These are phyloP conservation scores for Apamea anceps DNA, from an alignment of 2,888 invertebrate genomes.

Conservation along the genomic window DNA sequence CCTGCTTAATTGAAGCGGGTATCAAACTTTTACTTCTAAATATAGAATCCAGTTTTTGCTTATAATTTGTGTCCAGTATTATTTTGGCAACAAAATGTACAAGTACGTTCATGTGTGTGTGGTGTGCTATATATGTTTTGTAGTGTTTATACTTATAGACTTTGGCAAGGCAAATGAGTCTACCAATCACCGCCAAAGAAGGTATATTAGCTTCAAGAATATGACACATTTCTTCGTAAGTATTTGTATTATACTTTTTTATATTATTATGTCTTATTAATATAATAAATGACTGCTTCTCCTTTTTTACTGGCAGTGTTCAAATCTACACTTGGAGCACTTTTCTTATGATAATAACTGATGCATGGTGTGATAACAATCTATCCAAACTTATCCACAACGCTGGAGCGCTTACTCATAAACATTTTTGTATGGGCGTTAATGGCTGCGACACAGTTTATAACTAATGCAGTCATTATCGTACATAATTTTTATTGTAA, in stretches of 20 bases:
- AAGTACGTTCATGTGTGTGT: constrained; percentile 72
- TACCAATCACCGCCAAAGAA: constrained; percentile 69
- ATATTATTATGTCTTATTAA: background rate
- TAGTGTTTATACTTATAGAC: constrained; percentile 75
- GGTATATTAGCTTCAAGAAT: constrained; percentile 81
- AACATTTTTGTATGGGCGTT: no score
- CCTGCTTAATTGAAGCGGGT: constrained; percentile 42
- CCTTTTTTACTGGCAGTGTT: no score
- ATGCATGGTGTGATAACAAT: no score
- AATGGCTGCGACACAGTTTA: no score
- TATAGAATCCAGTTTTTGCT: constrained; percentile 8
- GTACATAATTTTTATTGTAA: no score
- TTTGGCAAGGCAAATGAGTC: constrained; percentile 74
- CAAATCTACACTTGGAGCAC: no score
- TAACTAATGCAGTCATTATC: no score
- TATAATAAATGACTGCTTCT: no score
- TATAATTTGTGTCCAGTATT: constrained; percentile 7
- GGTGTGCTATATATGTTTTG: constrained; percentile 75
- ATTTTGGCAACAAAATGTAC: constrained; percentile 63
- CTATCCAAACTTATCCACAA: no score
- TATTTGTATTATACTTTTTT: background rate
- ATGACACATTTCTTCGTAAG: constrained; percentile 85
- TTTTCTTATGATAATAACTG: no score
- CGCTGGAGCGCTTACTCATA: no score
- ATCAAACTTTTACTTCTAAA: constrained; percentile 23